Evolutionary conservation across 1,140 invertebrate species (phyloP).

Genomic region (Lasioglossum baleicum): DNA sequence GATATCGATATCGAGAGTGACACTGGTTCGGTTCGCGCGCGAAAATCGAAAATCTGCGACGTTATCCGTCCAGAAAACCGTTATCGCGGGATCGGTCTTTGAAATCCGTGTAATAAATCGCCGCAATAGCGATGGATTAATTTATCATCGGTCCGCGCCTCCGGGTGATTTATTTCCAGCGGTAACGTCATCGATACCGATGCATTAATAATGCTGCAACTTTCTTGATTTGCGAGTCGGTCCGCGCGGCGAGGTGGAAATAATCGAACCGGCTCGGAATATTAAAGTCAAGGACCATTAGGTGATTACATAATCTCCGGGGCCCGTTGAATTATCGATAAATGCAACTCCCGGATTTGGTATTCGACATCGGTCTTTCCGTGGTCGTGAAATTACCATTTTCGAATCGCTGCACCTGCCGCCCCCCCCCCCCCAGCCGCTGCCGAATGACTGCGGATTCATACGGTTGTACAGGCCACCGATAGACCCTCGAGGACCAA

Average conservation of each 20-base stretch:
- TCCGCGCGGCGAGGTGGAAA: not conserved
- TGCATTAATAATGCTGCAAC: slow-evolving; percentile 46
- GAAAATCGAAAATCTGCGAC: not conserved
- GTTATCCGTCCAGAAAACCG: not conserved
- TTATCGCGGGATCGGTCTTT: slow-evolving; percentile 32
- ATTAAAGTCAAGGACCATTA: slow-evolving; percentile 47
- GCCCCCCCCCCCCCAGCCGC: slow-evolving; percentile 5
- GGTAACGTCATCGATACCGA: slow-evolving; percentile 50
- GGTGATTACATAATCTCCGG: slow-evolving; percentile 21
- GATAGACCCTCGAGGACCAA: slow-evolving; percentile 22
- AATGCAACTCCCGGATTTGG: slow-evolving; percentile 14
- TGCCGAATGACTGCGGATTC: slow-evolving; percentile 33
- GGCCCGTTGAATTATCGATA: slow-evolving; percentile 35
- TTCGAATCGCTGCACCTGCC: slow-evolving; percentile 54
- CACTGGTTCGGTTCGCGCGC: not conserved
- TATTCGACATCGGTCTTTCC: slow-evolving; percentile 24
- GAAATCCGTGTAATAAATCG: slow-evolving; percentile 44
- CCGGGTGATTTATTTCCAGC: slow-evolving; percentile 40
- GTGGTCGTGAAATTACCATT: slow-evolving; percentile 37
- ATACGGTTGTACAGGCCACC: not conserved
- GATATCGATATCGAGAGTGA: not conserved
- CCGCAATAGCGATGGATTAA: slow-evolving; percentile 31
- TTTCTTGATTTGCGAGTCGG: slow-evolving; percentile 23
- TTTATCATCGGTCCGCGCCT: slow-evolving; percentile 42
- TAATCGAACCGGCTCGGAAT: slow-evolving; percentile 20